phyloP scores from a whole-genome alignment of 2,113 vertebrate genomes.

The Nerophis ophidion region DNA sequence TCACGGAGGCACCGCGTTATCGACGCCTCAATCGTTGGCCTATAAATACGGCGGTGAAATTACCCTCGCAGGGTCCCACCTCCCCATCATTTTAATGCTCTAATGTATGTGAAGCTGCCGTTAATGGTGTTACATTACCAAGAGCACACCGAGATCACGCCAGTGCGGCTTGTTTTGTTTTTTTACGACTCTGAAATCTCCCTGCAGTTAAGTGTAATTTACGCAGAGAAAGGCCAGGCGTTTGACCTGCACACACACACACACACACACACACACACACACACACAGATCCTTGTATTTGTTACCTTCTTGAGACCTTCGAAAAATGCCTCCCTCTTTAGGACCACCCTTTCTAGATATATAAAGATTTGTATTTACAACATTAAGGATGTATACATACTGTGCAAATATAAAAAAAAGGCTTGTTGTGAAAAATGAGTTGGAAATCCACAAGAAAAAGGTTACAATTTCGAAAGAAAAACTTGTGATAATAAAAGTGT shows the following conservation, averaged over 20 bases:
- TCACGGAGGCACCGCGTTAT: slow-evolving; percentile 48
- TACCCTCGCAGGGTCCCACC: slow-evolving; percentile 42
- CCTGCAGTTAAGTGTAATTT: slow-evolving; percentile 66
- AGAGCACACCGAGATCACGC: slow-evolving; percentile 34
- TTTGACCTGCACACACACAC: slow-evolving; percentile 34
- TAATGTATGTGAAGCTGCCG: slow-evolving; percentile 66
- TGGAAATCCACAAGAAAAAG: too few relatives aligned
- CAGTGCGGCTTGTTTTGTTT: slow-evolving; percentile 26
- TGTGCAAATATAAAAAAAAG: too few relatives aligned
- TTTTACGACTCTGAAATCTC: slow-evolving; percentile 53
- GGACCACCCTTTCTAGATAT: too few relatives aligned
- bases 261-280: slow-evolving; percentile 8
- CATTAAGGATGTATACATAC: too few relatives aligned
- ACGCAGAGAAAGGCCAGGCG: slow-evolving; percentile 43
- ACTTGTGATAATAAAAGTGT: too few relatives aligned
- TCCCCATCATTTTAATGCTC: slow-evolving; percentile 55
- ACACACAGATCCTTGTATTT: background rate
- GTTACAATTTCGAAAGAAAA: too few relatives aligned
- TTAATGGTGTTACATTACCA: slow-evolving; percentile 69
- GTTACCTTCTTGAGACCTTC: too few relatives aligned
- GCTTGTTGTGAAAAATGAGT: too few relatives aligned
- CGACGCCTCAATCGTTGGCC: slow-evolving; percentile 42
- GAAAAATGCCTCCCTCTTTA: too few relatives aligned
- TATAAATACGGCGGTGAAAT: slow-evolving; percentile 66
- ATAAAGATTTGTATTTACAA: too few relatives aligned